phyloP scores from a whole-genome alignment of 2,113 vertebrate species.

The Synodontis membranacea region DNA sequence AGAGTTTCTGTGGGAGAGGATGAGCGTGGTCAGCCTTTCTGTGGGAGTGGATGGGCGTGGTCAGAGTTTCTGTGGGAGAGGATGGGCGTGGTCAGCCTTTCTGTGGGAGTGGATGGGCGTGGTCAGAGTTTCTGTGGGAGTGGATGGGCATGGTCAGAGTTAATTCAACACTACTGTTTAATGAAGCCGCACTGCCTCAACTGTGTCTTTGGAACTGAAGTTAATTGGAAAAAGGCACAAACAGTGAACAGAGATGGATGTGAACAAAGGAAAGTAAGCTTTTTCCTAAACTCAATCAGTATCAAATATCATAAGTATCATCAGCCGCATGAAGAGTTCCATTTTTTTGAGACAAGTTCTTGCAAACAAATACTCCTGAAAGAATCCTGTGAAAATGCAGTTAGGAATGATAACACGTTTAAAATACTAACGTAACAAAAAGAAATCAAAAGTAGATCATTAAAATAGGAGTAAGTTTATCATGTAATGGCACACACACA shows the following conservation, averaged over 20 bases:
- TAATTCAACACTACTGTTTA: neutral
- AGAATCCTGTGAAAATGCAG: slow-evolving; percentile 34
- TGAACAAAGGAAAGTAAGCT: neutral
- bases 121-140: neutral
- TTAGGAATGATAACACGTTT: slow-evolving; percentile 29
- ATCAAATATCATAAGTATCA: neutral
- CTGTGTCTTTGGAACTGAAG: slow-evolving; percentile 18
- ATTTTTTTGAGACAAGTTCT: neutral
- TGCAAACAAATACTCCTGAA: slow-evolving; percentile 8
- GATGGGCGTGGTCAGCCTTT: neutral
- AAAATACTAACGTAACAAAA: slow-evolving; percentile 20
- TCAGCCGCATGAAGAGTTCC: neutral
- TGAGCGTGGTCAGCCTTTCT: neutral
- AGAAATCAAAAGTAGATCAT: slow-evolving; percentile 4
- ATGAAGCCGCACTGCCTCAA: neutral
- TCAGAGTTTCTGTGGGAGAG: neutral
- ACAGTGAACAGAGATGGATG: neutral
- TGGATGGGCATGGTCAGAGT: neutral
- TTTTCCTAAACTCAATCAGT: neutral
- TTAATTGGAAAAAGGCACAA: neutral
- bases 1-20: neutral
- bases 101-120: too few species aligned
- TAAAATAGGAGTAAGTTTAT: slow-evolving; percentile 53
- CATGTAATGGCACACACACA: slow-evolving; percentile 56
- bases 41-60: neutral